These are phyloP conservation scores for Hoplias malabaricus DNA, from an alignment of 2,113 vertebrate genomes.

Conservation along the genomic window DNA sequence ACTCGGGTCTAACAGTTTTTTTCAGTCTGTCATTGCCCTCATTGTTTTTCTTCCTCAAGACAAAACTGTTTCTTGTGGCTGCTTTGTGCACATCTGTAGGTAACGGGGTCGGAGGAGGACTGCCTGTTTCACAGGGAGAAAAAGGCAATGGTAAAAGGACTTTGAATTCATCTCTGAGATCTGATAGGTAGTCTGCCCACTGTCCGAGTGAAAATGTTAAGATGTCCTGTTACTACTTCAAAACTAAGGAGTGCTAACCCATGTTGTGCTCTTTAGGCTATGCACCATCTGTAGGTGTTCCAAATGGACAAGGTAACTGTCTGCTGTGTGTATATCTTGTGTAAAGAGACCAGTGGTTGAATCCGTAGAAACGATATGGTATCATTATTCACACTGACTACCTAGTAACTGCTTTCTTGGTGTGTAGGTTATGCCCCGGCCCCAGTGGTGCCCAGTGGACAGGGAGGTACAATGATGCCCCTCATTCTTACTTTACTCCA, in stretches of 20 bases:
- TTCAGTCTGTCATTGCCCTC: no score
- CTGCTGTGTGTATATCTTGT: neutral
- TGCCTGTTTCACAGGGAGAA: conserved; percentile 10
- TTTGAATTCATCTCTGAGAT: neutral
- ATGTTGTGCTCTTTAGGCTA: conserved; percentile 38
- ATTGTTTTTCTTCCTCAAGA: neutral
- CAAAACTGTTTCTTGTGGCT: neutral
- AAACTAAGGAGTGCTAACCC: neutral
- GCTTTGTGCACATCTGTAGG: conserved; percentile 33
- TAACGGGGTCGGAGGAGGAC: conserved; percentile 27
- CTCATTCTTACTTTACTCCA: neutral
- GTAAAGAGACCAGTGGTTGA: no score
- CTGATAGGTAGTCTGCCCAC: neutral
- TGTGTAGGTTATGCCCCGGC: conserved; percentile 9
- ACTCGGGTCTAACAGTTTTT: no score
- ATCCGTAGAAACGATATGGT: no score
- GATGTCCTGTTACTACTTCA: no score
- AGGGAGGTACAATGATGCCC: neutral
- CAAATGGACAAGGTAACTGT: conserved; percentile 17
- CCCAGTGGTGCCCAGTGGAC: conserved; percentile 20
- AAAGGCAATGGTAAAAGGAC: conserved; percentile 27
- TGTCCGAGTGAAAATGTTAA: no score
- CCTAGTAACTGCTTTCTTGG: conserved; percentile 7
- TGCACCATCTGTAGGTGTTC: neutral
- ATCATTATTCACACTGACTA: neutral